phyloP scores from a whole-genome alignment of 1,140 invertebrate genomes.

The Halictus rubicundus region DNA sequence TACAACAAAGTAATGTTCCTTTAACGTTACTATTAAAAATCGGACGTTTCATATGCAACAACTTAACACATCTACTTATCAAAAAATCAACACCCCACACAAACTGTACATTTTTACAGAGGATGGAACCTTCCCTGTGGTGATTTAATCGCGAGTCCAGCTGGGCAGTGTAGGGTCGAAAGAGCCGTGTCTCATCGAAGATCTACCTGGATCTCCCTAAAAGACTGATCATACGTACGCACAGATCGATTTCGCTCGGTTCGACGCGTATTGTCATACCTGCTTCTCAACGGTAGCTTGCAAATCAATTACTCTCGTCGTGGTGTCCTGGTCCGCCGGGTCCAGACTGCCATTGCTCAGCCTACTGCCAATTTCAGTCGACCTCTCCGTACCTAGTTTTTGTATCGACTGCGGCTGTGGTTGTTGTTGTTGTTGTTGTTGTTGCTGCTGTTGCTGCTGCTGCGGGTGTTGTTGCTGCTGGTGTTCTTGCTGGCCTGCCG shows the following conservation, averaged over 20 bases:
- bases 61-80: no score
- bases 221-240: constrained; percentile 24
- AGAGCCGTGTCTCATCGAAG: no score
- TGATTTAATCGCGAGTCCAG: no score
- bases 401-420: constrained; percentile 54
- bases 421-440: constrained; percentile 60
- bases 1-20: no score
- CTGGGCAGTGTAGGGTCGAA: no score
- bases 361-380: constrained; percentile 68
- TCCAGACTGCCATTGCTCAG: constrained; percentile 83
- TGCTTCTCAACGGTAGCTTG: constrained; percentile 95
- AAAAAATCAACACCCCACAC: no score
- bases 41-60: no score
- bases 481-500: constrained; percentile 62
- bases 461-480: constrained; percentile 35
- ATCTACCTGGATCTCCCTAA: constrained; percentile 40
- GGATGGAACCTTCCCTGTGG: no score
- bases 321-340: constrained; percentile 83
- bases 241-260: constrained; percentile 8
- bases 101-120: no score
- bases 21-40: no score
- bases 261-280: constrained; percentile 81
- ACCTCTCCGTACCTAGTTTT: constrained; percentile 71
- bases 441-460: constrained; percentile 49
- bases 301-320: constrained; percentile 89